Conservation (phyloP, 2,888 invertebrate species). For the Microdon myrmicae region DNA sequence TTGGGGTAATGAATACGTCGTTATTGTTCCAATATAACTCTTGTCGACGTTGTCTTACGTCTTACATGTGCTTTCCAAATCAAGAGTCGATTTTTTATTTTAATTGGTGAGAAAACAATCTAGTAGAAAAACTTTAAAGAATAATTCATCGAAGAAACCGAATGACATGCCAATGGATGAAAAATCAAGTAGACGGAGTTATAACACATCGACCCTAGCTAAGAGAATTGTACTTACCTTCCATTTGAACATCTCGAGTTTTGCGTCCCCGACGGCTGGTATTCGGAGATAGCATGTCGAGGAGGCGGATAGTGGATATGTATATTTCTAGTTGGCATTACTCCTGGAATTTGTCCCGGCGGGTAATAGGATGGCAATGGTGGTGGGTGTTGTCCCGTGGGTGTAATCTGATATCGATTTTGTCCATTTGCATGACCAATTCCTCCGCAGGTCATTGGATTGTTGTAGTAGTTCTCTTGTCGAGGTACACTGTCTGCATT, state of each 20-base stretch:
- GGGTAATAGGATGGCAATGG: slow-evolving; percentile 65
- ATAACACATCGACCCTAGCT: no score
- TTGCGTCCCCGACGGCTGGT: slow-evolving; percentile 63
- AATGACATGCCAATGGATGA: no score
- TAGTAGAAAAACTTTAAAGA: background rate
- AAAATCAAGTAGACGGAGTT: background rate
- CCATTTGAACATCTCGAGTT: slow-evolving; percentile 63
- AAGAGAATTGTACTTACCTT: slow-evolving; percentile 55
- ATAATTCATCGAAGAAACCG: background rate
- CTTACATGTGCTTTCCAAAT: no score
- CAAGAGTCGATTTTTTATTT: no score
- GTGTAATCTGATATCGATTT: slow-evolving; percentile 66
- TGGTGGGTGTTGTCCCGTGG: slow-evolving; percentile 65
- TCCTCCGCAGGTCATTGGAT: slow-evolving; percentile 61
- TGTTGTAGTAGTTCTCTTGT: slow-evolving; percentile 65
- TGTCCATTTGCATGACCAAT: slow-evolving; percentile 57
- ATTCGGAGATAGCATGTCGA: slow-evolving; percentile 65
- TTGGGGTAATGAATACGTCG: no score
- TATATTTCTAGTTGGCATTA: slow-evolving; percentile 60
- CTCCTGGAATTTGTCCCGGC: slow-evolving; percentile 53
- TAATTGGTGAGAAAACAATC: no score
- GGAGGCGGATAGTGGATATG: slow-evolving; percentile 66
- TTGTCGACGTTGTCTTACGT: no score
- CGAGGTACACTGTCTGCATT: slow-evolving; percentile 54
- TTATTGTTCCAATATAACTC: no score